Percentiles rank a stretch among this genome's conserved stretches.
Conservation (phyloP, 1,140 invertebrate genomes). For the Lucilia sericata region DNA sequence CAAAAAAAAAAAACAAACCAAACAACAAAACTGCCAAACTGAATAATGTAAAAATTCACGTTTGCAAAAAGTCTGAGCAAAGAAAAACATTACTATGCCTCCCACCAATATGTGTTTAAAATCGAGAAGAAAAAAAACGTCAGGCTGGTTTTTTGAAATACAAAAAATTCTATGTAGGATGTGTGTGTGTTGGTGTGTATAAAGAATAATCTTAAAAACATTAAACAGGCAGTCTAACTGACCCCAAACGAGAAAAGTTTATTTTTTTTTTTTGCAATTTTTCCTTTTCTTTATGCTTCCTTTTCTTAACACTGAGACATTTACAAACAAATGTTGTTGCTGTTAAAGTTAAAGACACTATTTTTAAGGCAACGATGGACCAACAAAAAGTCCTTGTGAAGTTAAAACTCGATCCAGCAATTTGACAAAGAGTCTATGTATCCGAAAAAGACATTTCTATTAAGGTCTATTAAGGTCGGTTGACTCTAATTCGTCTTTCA, state of each 20-base stretch:
- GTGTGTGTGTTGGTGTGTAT: not conserved
- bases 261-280: constrained; percentile 3
- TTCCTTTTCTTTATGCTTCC: not conserved
- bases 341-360: not conserved
- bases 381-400: too few species aligned
- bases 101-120: not conserved
- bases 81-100: constrained; percentile 5
- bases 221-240: constrained; percentile 40
- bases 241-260: constrained; percentile 40
- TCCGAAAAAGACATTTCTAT: too few species aligned
- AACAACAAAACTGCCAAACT: not conserved
- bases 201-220: constrained; percentile 40
- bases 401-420: too few species aligned
- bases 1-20: not conserved
- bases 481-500: too few species aligned
- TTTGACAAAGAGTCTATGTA: too few species aligned
- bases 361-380: not conserved
- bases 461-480: too few species aligned
- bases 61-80: not conserved
- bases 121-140: too few species aligned
- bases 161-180: not conserved
- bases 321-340: not conserved
- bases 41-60: not conserved
- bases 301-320: not conserved
- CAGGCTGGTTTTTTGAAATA: not conserved